phyloP scores from a whole-genome alignment of 1,140 invertebrate genomes.

The Drepana arcuata region DNA sequence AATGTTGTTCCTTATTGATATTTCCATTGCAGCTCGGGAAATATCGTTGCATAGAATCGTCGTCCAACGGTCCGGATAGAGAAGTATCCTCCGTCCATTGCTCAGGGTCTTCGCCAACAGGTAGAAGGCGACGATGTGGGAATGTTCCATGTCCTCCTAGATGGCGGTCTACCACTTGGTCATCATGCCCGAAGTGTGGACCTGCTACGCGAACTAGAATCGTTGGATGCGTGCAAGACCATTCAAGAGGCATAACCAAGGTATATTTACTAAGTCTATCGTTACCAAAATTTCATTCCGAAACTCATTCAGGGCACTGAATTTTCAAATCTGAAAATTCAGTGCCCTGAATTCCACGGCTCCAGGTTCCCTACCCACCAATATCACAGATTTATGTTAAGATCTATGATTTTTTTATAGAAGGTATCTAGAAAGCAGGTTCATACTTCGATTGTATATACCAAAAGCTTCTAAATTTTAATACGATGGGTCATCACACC shows the following conservation, averaged over 20 bases:
- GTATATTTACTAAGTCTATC: slow-evolving; percentile 20
- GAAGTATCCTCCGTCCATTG: slow-evolving; percentile 52
- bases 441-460: no score
- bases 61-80: slow-evolving; percentile 18
- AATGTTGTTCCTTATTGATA: no score
- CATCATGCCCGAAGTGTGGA: slow-evolving; percentile 57
- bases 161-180: slow-evolving; percentile 58
- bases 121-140: slow-evolving; percentile 37
- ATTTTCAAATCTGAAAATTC: no score
- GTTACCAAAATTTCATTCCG: no score
- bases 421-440: no score
- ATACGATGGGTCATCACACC: no score
- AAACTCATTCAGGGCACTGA: no score
- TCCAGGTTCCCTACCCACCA: no score
- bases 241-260: slow-evolving; percentile 56
- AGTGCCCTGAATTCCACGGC: no score
- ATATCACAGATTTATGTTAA: no score
- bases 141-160: slow-evolving; percentile 48
- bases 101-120: slow-evolving; percentile 29
- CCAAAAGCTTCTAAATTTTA: no score
- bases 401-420: no score
- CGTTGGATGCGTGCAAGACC: slow-evolving; percentile 60
- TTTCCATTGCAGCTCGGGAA: slow-evolving; percentile 49
- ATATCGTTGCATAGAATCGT: slow-evolving; percentile 45
- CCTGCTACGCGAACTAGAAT: slow-evolving; percentile 43